Percentiles rank a stretch among this genome's conserved stretches.
Conservation (phyloP, 1,140 invertebrate species). For the Gryon sp. region DNA sequence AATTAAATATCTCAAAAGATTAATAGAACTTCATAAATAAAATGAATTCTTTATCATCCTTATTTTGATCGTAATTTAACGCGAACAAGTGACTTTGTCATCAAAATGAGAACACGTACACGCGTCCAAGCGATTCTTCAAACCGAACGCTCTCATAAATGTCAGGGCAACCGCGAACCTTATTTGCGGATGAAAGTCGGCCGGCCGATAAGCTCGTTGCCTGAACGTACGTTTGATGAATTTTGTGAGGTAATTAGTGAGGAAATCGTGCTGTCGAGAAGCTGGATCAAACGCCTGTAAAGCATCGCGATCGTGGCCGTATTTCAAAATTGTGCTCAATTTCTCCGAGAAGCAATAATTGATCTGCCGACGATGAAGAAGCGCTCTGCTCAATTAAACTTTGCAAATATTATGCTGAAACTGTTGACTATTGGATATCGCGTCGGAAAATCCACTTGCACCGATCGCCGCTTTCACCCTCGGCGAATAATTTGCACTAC, state of each 20-base stretch:
- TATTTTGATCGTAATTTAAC: no score
- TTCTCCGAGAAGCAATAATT: slow-evolving; percentile 41
- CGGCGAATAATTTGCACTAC: slow-evolving; percentile 61
- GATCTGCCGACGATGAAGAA: slow-evolving; percentile 57
- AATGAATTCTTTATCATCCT: no score
- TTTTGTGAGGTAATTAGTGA: slow-evolving; percentile 19
- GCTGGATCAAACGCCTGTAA: background rate
- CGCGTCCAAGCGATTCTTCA: slow-evolving; percentile 22
- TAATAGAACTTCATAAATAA: no score
- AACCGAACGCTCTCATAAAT: slow-evolving; percentile 34
- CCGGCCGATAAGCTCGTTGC: slow-evolving; percentile 4
- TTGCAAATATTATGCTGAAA: slow-evolving; percentile 71
- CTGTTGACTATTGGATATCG: slow-evolving; percentile 57
- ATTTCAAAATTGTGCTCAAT: slow-evolving; percentile 14
- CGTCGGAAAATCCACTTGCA: slow-evolving; percentile 58
- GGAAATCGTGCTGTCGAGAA: background rate
- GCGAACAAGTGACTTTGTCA: slow-evolving; percentile 3
- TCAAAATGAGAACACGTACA: slow-evolving; percentile 35
- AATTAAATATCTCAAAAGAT: no score
- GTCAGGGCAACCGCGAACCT: slow-evolving; percentile 6
- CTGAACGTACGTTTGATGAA: slow-evolving; percentile 17
- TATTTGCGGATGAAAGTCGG: slow-evolving; percentile 23
- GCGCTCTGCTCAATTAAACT: slow-evolving; percentile 76
- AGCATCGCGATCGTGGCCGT: slow-evolving; percentile 4
- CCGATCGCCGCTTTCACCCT: slow-evolving; percentile 57